Evolutionary conservation across 2,888 invertebrate genomes (phyloP).

Genomic region (Diplazon laetatorius): DNA sequence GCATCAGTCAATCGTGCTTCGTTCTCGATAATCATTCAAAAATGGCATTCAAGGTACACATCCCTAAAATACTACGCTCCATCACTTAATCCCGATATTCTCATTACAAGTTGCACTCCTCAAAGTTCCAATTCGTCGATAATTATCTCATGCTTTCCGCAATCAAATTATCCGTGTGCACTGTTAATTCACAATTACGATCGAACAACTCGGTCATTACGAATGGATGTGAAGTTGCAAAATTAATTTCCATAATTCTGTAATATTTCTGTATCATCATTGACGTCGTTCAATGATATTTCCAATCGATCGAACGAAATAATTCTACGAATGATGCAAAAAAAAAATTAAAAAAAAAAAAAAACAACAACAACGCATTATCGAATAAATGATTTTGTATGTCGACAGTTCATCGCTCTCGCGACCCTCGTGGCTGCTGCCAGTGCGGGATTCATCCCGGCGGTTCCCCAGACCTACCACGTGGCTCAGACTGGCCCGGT

Average conservation of each 20-base stretch:
- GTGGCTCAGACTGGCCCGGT: slow-evolving; percentile 53
- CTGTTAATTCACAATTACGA: too few relatives aligned
- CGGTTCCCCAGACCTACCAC: slow-evolving; percentile 55
- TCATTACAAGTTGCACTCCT: not conserved
- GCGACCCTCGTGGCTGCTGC: slow-evolving; percentile 63
- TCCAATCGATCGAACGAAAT: not conserved
- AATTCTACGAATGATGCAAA: not conserved
- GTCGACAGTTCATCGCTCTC: slow-evolving; percentile 57
- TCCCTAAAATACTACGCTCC: not conserved
- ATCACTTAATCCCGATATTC: not conserved
- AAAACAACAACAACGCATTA: too few relatives aligned
- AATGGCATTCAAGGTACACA: slow-evolving; percentile 60
- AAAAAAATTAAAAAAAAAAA: too few relatives aligned
- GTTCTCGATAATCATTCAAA: slow-evolving; percentile 50
- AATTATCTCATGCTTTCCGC: too few relatives aligned
- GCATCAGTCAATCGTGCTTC: slow-evolving; percentile 60
- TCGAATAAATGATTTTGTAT: slow-evolving; percentile 4
- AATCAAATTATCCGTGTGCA: too few relatives aligned
- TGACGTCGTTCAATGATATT: not conserved
- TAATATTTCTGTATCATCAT: not conserved
- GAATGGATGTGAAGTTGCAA: not conserved
- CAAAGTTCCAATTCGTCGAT: not conserved
- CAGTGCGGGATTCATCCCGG: slow-evolving; percentile 53
- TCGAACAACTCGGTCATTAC: too few relatives aligned
- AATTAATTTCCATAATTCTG: too few relatives aligned